A percentile compares a stretch with the other conserved stretches of the same genome.
These are phyloP conservation scores for Zoanthus sansibaricus DNA, from an alignment of 92 coral and sea anemone genomes.

Conservation along the genomic window DNA sequence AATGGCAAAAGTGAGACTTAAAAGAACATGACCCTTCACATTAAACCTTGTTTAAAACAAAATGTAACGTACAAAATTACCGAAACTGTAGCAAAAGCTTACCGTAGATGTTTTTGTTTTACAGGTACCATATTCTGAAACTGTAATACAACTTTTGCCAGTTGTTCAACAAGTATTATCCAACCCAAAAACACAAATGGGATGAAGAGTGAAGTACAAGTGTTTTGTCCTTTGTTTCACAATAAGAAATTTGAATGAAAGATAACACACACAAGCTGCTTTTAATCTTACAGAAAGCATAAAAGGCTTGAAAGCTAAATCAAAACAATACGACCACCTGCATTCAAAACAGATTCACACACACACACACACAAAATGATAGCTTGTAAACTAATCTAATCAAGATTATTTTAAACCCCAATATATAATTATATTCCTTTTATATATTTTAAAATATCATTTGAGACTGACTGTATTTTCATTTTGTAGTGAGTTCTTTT, in stretches of 20 bases:
- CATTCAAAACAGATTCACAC: slow-evolving; percentile 3
- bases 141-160: background rate
- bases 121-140: slow-evolving; percentile 25
- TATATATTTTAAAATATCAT: too few species aligned
- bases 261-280: background rate
- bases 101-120: slow-evolving; percentile 38
- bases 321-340: slow-evolving; percentile 34
- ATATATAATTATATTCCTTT: too few species aligned
- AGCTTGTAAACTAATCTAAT: slow-evolving; percentile 32
- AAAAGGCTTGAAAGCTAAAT: slow-evolving; percentile 12
- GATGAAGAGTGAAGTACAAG: background rate
- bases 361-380: background rate
- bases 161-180: background rate
- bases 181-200: background rate
- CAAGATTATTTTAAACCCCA: background rate
- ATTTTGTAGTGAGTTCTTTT: too few species aligned
- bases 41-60: background rate
- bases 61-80: background rate
- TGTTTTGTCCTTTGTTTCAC: background rate
- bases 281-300: slow-evolving; percentile 4
- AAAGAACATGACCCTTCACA: background rate
- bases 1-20: background rate
- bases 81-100: slow-evolving; percentile 28
- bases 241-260: background rate
- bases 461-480: too few species aligned